Percentiles rank a stretch among this genome's conserved stretches.
Conservation (phyloP, 2,113 vertebrate genomes). For the Benitochromis conjunctus region DNA sequence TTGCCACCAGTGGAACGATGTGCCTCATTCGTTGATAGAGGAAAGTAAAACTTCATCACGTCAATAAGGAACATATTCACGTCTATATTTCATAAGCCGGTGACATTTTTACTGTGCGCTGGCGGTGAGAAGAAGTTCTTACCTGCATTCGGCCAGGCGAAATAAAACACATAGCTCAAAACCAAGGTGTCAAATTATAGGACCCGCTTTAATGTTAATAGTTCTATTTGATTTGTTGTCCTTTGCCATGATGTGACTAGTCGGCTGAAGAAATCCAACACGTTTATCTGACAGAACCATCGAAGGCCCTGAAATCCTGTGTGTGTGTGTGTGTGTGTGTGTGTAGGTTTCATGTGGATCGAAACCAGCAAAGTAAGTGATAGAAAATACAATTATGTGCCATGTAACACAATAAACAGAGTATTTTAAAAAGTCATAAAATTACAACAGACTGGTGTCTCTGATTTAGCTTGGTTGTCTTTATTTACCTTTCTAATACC, state of each 20-base stretch:
- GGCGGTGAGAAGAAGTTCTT: background rate
- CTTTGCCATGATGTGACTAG: background rate
- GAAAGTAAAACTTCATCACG: slow-evolving; percentile 26
- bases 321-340: too few species aligned
- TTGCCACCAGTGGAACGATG: background rate
- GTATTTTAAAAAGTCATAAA: background rate
- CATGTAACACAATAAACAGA: background rate
- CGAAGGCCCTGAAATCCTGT: background rate
- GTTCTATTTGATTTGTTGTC: background rate
- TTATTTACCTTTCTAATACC: background rate
- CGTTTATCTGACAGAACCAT: background rate
- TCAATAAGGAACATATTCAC: background rate
- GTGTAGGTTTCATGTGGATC: background rate
- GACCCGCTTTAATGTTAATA: background rate
- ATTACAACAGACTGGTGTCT: background rate
- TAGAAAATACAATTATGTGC: too few species aligned
- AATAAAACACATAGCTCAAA: background rate
- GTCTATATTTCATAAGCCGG: background rate
- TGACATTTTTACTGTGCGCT: background rate
- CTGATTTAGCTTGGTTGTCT: background rate
- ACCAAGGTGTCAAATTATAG: background rate
- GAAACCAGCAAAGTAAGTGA: background rate
- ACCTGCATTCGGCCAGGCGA: background rate
- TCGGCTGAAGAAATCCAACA: background rate
- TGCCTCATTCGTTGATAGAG: background rate